These are phyloP conservation scores for Myotis findleyi DNA, from an alignment of 2,797 vertebrate species.

Conservation along the genomic window DNA sequence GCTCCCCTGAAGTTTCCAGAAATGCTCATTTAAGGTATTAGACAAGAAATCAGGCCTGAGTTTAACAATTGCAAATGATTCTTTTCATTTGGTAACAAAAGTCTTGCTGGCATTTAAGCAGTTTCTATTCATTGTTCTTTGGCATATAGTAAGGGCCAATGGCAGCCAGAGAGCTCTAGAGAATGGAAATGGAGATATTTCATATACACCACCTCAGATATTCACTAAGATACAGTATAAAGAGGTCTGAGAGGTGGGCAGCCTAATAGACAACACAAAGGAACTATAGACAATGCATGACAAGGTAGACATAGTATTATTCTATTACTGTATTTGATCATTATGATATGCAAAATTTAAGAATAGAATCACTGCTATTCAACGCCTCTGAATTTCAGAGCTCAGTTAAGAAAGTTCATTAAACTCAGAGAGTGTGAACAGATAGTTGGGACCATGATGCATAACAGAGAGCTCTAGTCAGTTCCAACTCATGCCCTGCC, in stretches of 20 bases:
- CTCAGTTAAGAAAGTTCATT: slow-evolving; percentile 79
- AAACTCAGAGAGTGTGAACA: slow-evolving; percentile 61
- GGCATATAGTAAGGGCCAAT: slow-evolving; percentile 77
- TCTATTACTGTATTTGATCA: slow-evolving; percentile 27
- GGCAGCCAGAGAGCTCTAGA: slow-evolving; percentile 73
- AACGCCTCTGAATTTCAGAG: slow-evolving; percentile 78
- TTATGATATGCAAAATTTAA: slow-evolving; percentile 52
- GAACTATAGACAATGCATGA: slow-evolving; percentile 70
- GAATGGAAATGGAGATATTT: slow-evolving; percentile 77
- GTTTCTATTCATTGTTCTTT: slow-evolving; percentile 75
- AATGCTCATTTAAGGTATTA: not conserved
- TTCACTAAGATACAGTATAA: slow-evolving; percentile 75
- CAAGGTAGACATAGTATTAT: slow-evolving; percentile 72
- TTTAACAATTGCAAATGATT: slow-evolving; percentile 75
- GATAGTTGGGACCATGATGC: slow-evolving; percentile 25
- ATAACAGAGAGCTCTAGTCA: slow-evolving; percentile 59
- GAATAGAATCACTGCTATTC: slow-evolving; percentile 74
- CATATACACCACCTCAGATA: slow-evolving; percentile 74
- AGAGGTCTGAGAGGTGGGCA: slow-evolving; percentile 56
- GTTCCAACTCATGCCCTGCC: slow-evolving; percentile 70
- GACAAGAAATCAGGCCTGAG: not conserved
- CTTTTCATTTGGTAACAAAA: slow-evolving; percentile 77
- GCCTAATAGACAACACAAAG: slow-evolving; percentile 71
- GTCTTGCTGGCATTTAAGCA: slow-evolving; percentile 71
- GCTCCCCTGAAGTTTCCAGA: not conserved